These are phyloP conservation scores for Idris sp. DNA, from an alignment of 1,140 invertebrate genomes.

Conservation along the genomic window DNA sequence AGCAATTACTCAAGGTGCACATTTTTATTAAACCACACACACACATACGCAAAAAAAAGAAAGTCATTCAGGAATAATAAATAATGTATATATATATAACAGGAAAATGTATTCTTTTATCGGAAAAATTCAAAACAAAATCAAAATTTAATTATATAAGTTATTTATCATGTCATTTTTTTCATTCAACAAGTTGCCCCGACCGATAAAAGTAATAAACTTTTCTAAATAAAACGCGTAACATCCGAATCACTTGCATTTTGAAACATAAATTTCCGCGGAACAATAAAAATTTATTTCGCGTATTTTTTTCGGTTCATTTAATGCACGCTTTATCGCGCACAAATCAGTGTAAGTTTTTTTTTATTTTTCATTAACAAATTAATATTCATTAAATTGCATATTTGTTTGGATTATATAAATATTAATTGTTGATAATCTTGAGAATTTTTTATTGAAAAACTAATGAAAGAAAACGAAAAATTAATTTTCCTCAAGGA, in stretches of 20 bases:
- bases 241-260: constrained; percentile 13
- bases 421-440: no score
- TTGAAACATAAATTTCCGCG: constrained; percentile 17
- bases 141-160: constrained; percentile 22
- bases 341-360: constrained; percentile 3
- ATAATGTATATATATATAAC: no score
- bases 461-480: no score
- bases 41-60: no score
- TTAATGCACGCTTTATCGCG: background rate
- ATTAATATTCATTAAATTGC: no score
- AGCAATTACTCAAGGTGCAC: no score
- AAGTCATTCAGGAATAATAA: no score
- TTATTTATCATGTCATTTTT: constrained; percentile 40
- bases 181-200: constrained; percentile 43
- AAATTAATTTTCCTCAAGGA: constrained; percentile 60
- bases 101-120: no score
- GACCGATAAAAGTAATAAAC: constrained; percentile 32
- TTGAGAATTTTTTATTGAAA: no score
- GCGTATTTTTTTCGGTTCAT: constrained; percentile 8
- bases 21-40: no score
- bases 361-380: no score
- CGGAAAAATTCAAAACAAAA: constrained; percentile 24
- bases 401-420: no score
- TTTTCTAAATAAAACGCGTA: constrained; percentile 30
- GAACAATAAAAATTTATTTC: constrained; percentile 24